phyloP scores from a whole-genome alignment of 1,140 invertebrate species.

The Antheraea pernyi region DNA sequence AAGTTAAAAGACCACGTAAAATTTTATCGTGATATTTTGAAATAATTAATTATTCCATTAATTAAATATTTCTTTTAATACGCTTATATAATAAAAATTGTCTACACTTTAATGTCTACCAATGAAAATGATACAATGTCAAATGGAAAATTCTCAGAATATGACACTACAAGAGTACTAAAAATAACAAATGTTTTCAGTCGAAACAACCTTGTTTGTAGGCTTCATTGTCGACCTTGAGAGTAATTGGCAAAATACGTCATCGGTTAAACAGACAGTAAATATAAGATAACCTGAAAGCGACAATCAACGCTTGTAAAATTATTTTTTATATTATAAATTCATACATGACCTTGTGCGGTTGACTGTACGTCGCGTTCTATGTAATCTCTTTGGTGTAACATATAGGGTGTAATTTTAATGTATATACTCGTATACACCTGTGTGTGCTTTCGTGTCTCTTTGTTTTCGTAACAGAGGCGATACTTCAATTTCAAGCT shows the following conservation, averaged over 20 bases:
- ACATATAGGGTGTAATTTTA: slow-evolving; percentile 28
- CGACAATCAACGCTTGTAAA: not conserved
- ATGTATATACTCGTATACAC: slow-evolving; percentile 27
- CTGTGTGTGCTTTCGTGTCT: slow-evolving; percentile 20
- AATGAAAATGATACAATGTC: not conserved
- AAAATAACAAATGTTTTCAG: not conserved
- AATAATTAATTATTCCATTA: too few species aligned
- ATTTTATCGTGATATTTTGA: too few species aligned
- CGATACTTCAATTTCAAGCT: slow-evolving; percentile 24
- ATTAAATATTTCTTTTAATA: too few species aligned
- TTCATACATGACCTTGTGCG: slow-evolving; percentile 9
- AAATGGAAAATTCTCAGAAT: not conserved
- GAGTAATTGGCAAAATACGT: not conserved
- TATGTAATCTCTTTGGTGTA: slow-evolving; percentile 26
- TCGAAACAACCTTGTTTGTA: slow-evolving; percentile 2
- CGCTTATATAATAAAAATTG: too few species aligned
- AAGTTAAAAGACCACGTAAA: too few species aligned
- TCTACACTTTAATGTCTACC: too few species aligned
- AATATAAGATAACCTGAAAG: slow-evolving; percentile 1
- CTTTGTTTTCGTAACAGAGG: slow-evolving; percentile 11
- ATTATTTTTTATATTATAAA: not conserved
- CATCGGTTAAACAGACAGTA: not conserved
- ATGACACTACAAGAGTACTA: not conserved
- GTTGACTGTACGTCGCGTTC: slow-evolving; percentile 14
- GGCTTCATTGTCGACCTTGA: slow-evolving; percentile 5